Evolutionary conservation across 2,888 invertebrate species (phyloP).

Genomic region (Thera obeliscata): DNA sequence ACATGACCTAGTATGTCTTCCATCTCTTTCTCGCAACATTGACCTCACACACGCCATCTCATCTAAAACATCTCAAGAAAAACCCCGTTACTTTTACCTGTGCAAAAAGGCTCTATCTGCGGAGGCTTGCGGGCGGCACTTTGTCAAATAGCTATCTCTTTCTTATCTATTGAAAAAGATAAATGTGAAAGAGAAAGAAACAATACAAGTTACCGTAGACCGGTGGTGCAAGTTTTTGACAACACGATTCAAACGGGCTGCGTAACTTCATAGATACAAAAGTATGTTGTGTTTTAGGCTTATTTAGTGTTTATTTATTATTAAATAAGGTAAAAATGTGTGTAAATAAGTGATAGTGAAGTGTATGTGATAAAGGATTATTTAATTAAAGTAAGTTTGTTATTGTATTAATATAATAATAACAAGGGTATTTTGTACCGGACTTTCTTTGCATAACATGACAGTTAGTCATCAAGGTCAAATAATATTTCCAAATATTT

Average conservation of each 20-base stretch:
- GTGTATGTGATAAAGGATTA: conserved; percentile 36
- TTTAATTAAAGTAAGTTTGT: conserved; percentile 34
- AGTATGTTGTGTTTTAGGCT: conserved; percentile 60
- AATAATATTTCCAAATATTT: conserved; percentile 37
- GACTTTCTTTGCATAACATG: conserved; percentile 69
- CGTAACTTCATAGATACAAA: conserved; percentile 57
- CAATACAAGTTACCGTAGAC: conserved; percentile 65
- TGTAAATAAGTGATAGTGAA: conserved; percentile 40
- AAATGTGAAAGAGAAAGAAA: conserved; percentile 47
- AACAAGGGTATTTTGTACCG: conserved; percentile 54
- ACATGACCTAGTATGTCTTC: conserved; percentile 66
- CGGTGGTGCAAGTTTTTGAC: conserved; percentile 83
- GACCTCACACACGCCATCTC: conserved; percentile 66
- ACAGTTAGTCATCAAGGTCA: conserved; percentile 74
- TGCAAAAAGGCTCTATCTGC: conserved; percentile 83
- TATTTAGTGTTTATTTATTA: conserved; percentile 47
- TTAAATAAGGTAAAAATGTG: conserved; percentile 48
- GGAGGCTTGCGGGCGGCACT: conserved; percentile 44
- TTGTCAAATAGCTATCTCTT: conserved; percentile 47
- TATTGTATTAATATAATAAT: conserved; percentile 46
- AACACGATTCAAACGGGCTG: conserved; percentile 73
- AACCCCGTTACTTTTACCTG: conserved; percentile 83
- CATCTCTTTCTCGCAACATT: conserved; percentile 59
- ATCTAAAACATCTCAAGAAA: conserved; percentile 80
- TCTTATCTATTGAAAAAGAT: conserved; percentile 38